Evolutionary conservation across 1,140 invertebrate species (phyloP), one percentile per base, ranked within the genome.

Genomic region (Streblospio benedicti): DNA sequence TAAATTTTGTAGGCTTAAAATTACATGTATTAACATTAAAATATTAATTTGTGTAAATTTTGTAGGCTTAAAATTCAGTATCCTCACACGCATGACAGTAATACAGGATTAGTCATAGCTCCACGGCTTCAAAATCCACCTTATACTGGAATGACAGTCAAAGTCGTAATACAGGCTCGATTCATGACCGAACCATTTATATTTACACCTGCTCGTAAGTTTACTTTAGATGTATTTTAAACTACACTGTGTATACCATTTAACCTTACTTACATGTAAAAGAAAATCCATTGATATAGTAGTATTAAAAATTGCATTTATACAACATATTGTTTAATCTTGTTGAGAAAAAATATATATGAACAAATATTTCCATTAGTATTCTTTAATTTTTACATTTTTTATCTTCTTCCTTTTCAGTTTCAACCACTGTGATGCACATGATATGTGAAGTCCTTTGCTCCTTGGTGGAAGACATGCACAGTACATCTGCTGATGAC

Each of bases 371-470:
- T 47, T 60, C 43, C 23, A 53, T 65, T 60, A 49, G 35, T 18
- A 27, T 27, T 41, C 38, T 55, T 20, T 58, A 47, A 28, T 25
- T 57, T 49, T 25, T 20, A n/a, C 38, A 43, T 23, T 20, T 35
- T 30, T 55, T 49, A 57, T 30, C 47, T 60, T 20, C 18, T 53
- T 65, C 43, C 30, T 68, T 71, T 74, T 82, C 83, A 91, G 89
- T 93, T 62, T 87, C 85, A 67, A 87, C 88, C 25, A 89, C 84
- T 58, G 85, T 93, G 27, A 89, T 93, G 65, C 88, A 93, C 71
- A 86, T 94, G 43, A 88, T 93, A 68, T 80, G 87, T 60, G 90
- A 92, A 69, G 85, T 90, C n/a, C 84, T 91, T 25, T 90, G 86
- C 53, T 65, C 55, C 27, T 51, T 69, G 31, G 60, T 65, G 61